Conservation (phyloP, 2,113 vertebrate genomes). For the Oryzias woworae region DNA sequence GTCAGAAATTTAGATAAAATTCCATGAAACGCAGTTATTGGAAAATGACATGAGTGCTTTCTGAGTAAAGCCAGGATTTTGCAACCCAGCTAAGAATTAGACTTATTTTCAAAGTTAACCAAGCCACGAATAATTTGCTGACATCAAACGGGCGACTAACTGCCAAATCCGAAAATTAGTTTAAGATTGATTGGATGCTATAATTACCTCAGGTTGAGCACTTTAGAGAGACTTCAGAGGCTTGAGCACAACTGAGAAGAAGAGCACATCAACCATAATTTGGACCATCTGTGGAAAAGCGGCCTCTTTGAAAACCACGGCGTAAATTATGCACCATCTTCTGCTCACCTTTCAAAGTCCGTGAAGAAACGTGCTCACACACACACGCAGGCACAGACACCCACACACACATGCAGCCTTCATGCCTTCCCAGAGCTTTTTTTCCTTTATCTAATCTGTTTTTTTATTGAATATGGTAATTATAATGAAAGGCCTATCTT, state of each 20-base stretch:
- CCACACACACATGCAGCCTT: constrained; percentile 11
- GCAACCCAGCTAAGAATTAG: background rate
- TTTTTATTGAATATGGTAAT: constrained; percentile 77
- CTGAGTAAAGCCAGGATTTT: background rate
- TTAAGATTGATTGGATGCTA: constrained; percentile 48
- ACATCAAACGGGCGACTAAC: constrained; percentile 17
- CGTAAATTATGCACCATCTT: constrained; percentile 56
- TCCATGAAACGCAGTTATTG: background rate
- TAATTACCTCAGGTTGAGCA: constrained; percentile 49
- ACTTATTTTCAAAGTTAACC: constrained; percentile 15
- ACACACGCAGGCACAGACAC: constrained; percentile 13
- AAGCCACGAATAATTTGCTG: constrained; percentile 26
- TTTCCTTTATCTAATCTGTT: constrained; percentile 71
- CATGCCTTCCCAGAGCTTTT: constrained; percentile 55
- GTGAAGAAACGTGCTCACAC: constrained; percentile 35
- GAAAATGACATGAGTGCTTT: background rate
- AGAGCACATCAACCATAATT: constrained; percentile 31
- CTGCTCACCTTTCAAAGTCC: constrained; percentile 55
- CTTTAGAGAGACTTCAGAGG: constrained; percentile 44
- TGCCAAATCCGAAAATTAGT: constrained; percentile 38
- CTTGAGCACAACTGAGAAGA: constrained; percentile 36
- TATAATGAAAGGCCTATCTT: constrained; percentile 75
- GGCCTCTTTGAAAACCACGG: constrained; percentile 46
- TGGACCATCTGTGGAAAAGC: constrained; percentile 42
- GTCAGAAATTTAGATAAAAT: background rate